These are phyloP conservation scores for Xiphophorus hellerii DNA, from an alignment of 2,113 vertebrate genomes.

Conservation along the genomic window DNA sequence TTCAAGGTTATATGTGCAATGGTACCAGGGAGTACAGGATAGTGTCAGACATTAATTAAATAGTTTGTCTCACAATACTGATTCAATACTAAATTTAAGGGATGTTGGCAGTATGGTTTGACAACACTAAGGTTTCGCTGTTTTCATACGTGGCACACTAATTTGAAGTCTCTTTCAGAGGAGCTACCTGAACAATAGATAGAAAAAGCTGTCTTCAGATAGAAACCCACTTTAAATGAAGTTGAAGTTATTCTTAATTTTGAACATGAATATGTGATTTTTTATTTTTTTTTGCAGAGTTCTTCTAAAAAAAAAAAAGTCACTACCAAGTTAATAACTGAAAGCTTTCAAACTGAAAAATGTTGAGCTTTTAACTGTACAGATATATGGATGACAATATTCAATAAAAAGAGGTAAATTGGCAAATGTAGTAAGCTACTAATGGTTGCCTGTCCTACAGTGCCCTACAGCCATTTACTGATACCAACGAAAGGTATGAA, in stretches of 20 bases:
- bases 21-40: slow-evolving; percentile 13
- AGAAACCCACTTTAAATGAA: neutral
- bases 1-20: slow-evolving; percentile 22
- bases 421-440: too few species aligned
- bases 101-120: neutral
- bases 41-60: slow-evolving; percentile 52
- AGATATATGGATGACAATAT: too few species aligned
- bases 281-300: neutral
- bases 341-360: too few species aligned
- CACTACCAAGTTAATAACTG: too few species aligned
- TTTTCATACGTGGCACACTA: neutral
- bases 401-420: too few species aligned
- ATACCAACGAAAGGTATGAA: too few species aligned
- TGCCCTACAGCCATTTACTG: too few species aligned
- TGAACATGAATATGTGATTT: neutral
- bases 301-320: neutral
- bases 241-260: neutral
- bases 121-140: too few species aligned
- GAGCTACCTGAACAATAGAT: neutral
- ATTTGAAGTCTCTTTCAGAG: neutral
- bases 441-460: too few species aligned
- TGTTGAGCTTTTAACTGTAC: too few species aligned
- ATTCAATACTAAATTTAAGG: neutral
- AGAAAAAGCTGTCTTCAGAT: neutral
- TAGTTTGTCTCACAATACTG: slow-evolving; percentile 14